These are phyloP conservation scores for Passer domesticus DNA, from an alignment of 2,113 vertebrate genomes.

Conservation along the genomic window DNA sequence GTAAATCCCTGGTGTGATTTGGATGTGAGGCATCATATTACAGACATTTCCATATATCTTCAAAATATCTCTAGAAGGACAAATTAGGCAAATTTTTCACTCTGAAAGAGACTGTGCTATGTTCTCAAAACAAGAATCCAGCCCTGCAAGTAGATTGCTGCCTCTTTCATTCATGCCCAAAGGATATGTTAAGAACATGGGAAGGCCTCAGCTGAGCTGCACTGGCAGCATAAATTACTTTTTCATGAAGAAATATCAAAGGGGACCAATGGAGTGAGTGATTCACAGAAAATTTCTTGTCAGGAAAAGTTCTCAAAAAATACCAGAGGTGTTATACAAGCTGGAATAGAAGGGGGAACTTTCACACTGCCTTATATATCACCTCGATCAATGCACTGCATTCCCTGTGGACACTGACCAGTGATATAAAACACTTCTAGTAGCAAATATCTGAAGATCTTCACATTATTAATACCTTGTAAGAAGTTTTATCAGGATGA, in stretches of 20 bases:
- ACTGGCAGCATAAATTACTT: background rate
- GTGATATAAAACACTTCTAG: background rate
- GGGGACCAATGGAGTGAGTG: background rate
- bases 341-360: background rate
- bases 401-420: background rate
- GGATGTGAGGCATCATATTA: background rate
- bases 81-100: background rate
- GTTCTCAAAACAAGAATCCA: background rate
- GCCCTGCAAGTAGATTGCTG: background rate
- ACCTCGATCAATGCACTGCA: background rate
- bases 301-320: background rate
- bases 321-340: background rate
- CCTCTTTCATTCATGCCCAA: background rate
- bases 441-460: background rate
- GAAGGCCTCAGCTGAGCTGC: background rate
- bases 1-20: background rate
- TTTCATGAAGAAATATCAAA: constrained; percentile 19
- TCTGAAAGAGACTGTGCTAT: background rate
- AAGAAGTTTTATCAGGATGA: background rate
- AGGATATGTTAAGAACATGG: background rate
- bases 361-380: background rate
- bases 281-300: background rate
- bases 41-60: background rate
- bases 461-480: background rate
- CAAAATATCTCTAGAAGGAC: background rate